These are phyloP conservation scores for Melanotaenia trifasciata DNA, from an alignment of 2,797 vertebrate genomes.

Conservation along the genomic window DNA sequence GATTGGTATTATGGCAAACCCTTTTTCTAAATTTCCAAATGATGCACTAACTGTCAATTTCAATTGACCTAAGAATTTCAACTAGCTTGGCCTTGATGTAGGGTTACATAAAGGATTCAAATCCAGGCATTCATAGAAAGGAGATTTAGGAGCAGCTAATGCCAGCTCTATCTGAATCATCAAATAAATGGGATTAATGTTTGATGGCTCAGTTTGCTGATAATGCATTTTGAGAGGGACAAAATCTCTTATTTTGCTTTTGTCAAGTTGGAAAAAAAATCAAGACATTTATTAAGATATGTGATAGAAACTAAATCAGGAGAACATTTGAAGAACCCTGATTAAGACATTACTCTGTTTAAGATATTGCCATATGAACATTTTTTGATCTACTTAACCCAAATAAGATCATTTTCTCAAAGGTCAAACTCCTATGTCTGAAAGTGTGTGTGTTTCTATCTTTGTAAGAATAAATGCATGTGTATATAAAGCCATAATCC, in stretches of 20 bases:
- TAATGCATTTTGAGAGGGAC: conserved; percentile 60
- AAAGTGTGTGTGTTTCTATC: conserved; percentile 10
- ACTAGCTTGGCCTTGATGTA: conserved; percentile 53
- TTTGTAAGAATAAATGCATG: not conserved
- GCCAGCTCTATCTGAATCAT: conserved; percentile 63
- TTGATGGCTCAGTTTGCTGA: conserved; percentile 58
- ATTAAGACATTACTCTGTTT: too few relatives aligned
- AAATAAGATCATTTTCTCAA: too few relatives aligned
- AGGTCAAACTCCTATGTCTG: not conserved
- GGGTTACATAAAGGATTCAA: conserved; percentile 71
- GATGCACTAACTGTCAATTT: conserved; percentile 51
- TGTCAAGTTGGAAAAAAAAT: conserved; percentile 27
- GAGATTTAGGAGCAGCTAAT: conserved; percentile 67
- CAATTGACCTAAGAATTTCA: conserved; percentile 47
- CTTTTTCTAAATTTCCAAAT: conserved; percentile 40
- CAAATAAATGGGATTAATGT: conserved; percentile 67
- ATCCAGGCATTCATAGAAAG: conserved; percentile 58
- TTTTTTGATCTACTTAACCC: too few relatives aligned
- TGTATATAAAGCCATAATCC: conserved; percentile 1
- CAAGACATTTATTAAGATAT: conserved; percentile 37
- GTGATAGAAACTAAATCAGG: conserved; percentile 22
- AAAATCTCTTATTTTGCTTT: conserved; percentile 33
- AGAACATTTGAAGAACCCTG: not conserved
- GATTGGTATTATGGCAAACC: conserved; percentile 32
- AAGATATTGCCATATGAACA: too few relatives aligned